phyloP scores from a whole-genome alignment of 1,140 invertebrate species.

The Dinothrombium tinctorium region DNA sequence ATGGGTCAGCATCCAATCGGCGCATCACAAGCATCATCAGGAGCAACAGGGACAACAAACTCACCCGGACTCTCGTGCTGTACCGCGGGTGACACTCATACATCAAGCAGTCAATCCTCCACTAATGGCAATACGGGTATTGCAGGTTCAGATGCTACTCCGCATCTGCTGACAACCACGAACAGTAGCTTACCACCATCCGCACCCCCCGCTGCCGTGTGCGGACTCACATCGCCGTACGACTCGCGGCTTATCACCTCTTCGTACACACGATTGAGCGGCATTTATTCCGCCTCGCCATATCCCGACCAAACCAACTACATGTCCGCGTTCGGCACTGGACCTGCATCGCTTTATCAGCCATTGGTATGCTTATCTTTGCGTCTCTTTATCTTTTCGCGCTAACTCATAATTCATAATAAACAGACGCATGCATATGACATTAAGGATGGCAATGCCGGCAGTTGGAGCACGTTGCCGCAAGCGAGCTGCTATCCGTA shows the following conservation, averaged over 20 bases:
- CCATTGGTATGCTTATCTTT: constrained; percentile 1
- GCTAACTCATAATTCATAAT: background rate
- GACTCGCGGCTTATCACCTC: background rate
- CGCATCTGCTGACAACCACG: no score
- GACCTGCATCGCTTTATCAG: constrained; percentile 1
- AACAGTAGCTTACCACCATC: no score
- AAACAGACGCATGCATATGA: constrained; percentile 1
- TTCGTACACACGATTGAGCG: background rate
- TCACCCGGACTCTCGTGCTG: no score
- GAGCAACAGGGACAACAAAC: no score
- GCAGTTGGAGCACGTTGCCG: constrained; percentile 1
- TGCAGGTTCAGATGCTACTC: no score
- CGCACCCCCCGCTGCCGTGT: no score
- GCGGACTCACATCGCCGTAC: background rate
- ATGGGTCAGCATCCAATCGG: no score
- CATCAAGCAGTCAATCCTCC: no score
- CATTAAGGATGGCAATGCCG: background rate
- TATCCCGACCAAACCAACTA: background rate
- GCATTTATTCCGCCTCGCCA: background rate
- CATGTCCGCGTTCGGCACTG: background rate
- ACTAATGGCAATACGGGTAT: no score
- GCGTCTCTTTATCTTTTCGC: background rate
- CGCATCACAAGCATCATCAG: no score
- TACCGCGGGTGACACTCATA: no score
- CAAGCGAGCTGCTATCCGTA: background rate